Evolutionary conservation across 2,113 vertebrate genomes (phyloP), one percentile per base, ranked within the genome.

Genomic region (Onychostruthus taczanowskii): DNA sequence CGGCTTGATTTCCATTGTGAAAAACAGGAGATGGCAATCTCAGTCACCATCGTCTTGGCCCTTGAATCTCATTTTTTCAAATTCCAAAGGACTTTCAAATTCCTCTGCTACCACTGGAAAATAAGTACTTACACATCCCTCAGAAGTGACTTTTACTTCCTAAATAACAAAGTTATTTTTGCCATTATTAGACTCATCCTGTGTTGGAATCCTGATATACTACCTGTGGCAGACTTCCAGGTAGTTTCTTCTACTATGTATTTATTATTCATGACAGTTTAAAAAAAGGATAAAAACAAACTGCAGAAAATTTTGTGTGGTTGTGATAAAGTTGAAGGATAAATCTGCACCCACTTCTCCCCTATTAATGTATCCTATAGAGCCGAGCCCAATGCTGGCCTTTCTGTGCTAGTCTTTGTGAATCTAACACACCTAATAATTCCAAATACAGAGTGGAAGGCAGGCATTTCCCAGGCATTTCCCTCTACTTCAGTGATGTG

Each of bases 211-310:
- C 16, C 89, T 56, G 35, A 30, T 72, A 23, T 16, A 30, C 66
- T 56, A 27, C 1, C 0, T 46, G 28, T 75, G 73, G 26, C 41
- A 93, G 66, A 14, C 44, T 50, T 86, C 39, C 21, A 90, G 69
- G 11, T 93, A 53, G 63, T 95, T 89, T 93, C 92, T 87, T 89
- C 96, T 84, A 64, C 31, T 79, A 11, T 61, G 17, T 88, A 68
- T 96, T 94, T 90, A 72, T 75, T 95, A 91, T 84, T 82, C 80
- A 52, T 56, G 28, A 58, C 49, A 83, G 77, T 86, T 95, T 95
- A 84, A 84, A 84, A 87, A 81, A 18, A 56, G 56, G 50, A 61
- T 70, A 31, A 91, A 93, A 95, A 79, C 59, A 97, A 96, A 70
- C 78, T 83, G 77, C 82, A 84, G 47, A 52, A 49, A 80, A 56